Evolutionary conservation across 2,888 invertebrate species (phyloP).

Genomic region (Xanthostigma xanthostigma): DNA sequence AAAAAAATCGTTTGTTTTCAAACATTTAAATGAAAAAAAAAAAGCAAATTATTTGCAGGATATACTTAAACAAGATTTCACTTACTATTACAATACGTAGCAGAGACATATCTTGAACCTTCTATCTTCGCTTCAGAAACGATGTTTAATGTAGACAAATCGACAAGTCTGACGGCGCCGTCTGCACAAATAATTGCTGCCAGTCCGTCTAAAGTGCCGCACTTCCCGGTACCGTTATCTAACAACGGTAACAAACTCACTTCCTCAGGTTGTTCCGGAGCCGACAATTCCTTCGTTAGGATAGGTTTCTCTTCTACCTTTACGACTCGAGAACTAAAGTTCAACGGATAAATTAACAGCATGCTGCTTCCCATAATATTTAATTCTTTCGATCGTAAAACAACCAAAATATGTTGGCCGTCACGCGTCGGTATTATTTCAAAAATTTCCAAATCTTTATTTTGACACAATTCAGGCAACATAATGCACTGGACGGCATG

Average conservation of each 20-base stretch:
- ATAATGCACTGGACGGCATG: constrained; percentile 41
- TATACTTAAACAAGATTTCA: constrained; percentile 9
- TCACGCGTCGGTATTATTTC: constrained; percentile 55
- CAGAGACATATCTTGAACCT: constrained; percentile 60
- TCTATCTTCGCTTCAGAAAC: constrained; percentile 53
- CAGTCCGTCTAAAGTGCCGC: constrained; percentile 33
- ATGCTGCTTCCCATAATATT: constrained; percentile 25
- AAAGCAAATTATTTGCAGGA: neutral
- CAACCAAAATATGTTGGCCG: constrained; percentile 49
- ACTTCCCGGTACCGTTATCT: constrained; percentile 16
- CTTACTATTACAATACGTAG: constrained; percentile 71
- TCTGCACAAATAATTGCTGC: constrained; percentile 60
- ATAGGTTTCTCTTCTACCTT: constrained; percentile 43
- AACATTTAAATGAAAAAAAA: too few species aligned
- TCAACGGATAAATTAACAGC: constrained; percentile 39
- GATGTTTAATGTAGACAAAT: constrained; percentile 51
- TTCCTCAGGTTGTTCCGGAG: constrained; percentile 52
- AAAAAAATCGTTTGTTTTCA: too few species aligned
- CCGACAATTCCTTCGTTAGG: constrained; percentile 41
- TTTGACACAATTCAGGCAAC: constrained; percentile 34
- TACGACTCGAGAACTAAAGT: constrained; percentile 31
- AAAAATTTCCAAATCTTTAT: constrained; percentile 37
- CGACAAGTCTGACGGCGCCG: constrained; percentile 58
- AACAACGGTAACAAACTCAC: constrained; percentile 48
- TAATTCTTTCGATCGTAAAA: constrained; percentile 27